A percentile compares a stretch with the other conserved stretches of the same genome.
These are phyloP conservation scores for Prietella phreatophila DNA, from an alignment of 2,113 vertebrate species.

Conservation along the genomic window DNA sequence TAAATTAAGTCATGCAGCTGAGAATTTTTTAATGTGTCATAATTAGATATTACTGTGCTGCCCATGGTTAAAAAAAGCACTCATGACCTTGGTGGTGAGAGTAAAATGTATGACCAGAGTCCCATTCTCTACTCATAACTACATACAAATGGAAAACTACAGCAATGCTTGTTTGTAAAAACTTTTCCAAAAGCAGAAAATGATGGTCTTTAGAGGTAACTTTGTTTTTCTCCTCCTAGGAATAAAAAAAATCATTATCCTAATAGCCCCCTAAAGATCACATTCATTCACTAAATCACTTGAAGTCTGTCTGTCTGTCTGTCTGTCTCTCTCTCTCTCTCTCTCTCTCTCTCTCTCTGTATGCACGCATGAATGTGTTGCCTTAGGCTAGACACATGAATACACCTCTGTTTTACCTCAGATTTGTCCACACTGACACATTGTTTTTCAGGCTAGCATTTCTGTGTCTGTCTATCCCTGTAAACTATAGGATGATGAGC, in stretches of 20 bases:
- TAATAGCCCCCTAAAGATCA: not conserved
- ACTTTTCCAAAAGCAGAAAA: not conserved
- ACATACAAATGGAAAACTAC: constrained; percentile 25
- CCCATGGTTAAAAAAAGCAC: not conserved
- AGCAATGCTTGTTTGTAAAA: not conserved
- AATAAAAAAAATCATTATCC: constrained; percentile 2
- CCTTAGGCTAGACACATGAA: not conserved
- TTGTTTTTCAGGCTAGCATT: not conserved
- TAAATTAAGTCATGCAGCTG: constrained; percentile 1
- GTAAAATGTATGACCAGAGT: not conserved
- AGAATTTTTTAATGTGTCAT: not conserved
- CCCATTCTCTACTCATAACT: not conserved
- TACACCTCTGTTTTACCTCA: not conserved
- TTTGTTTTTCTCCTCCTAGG: not conserved
- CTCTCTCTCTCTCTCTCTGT: too few relatives aligned
- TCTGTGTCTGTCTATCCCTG: not conserved
- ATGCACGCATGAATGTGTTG: not conserved
- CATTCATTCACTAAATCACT: not conserved
- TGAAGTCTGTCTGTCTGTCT: not conserved
- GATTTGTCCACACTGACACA: not conserved
- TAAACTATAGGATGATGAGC: not conserved
- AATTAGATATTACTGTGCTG: not conserved
- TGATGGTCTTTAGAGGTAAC: not conserved
- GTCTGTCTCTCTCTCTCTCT: too few relatives aligned
- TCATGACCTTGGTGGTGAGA: not conserved